Evolutionary conservation across 2,113 vertebrate species (phyloP), one percentile per base, ranked within the genome.

Genomic region (Barbus barbus): DNA sequence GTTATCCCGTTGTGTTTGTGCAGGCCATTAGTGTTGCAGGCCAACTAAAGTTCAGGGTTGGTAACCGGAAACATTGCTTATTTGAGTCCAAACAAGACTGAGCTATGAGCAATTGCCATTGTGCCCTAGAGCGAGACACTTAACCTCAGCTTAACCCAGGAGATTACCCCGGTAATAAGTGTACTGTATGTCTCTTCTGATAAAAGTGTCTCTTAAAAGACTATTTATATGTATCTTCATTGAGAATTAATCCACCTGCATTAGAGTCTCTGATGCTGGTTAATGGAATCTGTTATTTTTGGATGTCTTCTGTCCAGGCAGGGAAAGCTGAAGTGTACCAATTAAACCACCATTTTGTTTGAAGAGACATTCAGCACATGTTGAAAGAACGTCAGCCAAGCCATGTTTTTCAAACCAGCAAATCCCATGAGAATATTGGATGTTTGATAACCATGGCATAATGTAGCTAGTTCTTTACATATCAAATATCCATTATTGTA

Each of bases 101-200:
- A 22, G 18, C 18, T 12, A 5, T 36, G 41, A 44, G 11, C 2
- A 72, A 72, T 72, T 4, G 12, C 20, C 67, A n/a, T 3, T 41
- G 67, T 71, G 33, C 67, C 20, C 69, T 72, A n/a, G 69, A 41
- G 36, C 33, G 13, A 36, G 36, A 72, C 69, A 72, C 69, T 38
- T 72, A 72, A 72, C 69, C 69, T 72, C 69, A 41, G 69, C 22
- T 72, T 72, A 72, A 72, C 69, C 36, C 69, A 41, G 14, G 33
- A 71, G 69, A 72, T 72, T 72, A 41, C 11, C 33, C 33, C 9
- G 12, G 9, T 72, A 72, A 72, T 72, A 41, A 72, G 36, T 44
- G 20, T 72, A 41, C 36, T 41, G 69, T 72, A 72, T 9, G 1
- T 72, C 69, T 72, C 13, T 36, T 24, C 36, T 20, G 69, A 72